These are phyloP conservation scores for Terrapene triunguis DNA, from an alignment of 2,113 vertebrate genomes.

Conservation along the genomic window DNA sequence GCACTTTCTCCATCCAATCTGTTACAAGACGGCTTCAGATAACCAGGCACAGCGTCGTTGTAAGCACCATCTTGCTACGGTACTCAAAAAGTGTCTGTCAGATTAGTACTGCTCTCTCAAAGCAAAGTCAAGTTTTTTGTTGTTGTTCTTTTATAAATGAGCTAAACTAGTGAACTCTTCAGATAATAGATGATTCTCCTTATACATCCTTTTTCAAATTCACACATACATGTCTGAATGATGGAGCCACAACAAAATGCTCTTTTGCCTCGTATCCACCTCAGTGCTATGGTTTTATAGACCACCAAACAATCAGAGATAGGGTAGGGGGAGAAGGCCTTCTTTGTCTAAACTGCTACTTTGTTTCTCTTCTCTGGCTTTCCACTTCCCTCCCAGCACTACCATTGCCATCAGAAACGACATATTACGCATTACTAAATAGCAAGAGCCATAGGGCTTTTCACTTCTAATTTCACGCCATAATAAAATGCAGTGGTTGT, in stretches of 20 bases:
- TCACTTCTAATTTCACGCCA: slow-evolving; percentile 89
- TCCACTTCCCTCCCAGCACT: slow-evolving; percentile 60
- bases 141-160: slow-evolving; percentile 38
- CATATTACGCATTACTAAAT: slow-evolving; percentile 85
- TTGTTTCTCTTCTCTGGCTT: slow-evolving; percentile 79
- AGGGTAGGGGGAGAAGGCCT: slow-evolving; percentile 29
- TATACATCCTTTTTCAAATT: slow-evolving; percentile 33
- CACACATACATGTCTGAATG: slow-evolving; percentile 48
- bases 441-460: slow-evolving; percentile 83
- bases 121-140: slow-evolving; percentile 33
- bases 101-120: slow-evolving; percentile 5
- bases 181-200: slow-evolving; percentile 31
- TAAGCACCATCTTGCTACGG: slow-evolving; percentile 65
- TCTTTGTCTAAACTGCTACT: slow-evolving; percentile 75
- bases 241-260: slow-evolving; percentile 43
- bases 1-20: slow-evolving; percentile 59
- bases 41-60: slow-evolving; percentile 53
- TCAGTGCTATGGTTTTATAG: slow-evolving; percentile 28
- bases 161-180: slow-evolving; percentile 19
- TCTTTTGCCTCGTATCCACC: slow-evolving; percentile 38
- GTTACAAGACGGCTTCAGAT: slow-evolving; percentile 54
- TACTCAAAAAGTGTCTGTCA: slow-evolving; percentile 44
- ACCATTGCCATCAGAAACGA: slow-evolving; percentile 62
- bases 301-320: slow-evolving; percentile 58
- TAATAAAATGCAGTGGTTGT: slow-evolving; percentile 87